Conservation (phyloP, 2,888 invertebrate species). For the Eristalis arbustorum region DNA sequence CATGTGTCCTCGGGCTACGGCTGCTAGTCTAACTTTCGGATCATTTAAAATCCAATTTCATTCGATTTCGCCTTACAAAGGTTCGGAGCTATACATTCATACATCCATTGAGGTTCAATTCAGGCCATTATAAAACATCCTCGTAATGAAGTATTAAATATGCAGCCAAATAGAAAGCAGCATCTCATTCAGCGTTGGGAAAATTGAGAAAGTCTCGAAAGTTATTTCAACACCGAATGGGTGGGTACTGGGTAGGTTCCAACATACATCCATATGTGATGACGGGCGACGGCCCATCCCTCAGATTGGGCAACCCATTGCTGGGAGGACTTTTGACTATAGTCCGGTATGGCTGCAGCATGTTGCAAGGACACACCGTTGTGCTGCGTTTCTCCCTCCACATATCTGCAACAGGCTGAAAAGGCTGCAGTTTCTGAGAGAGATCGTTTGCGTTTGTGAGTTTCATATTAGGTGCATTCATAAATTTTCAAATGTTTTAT, state of each 20-base stretch:
- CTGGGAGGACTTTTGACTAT: neutral
- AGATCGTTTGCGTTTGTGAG: constrained; percentile 2
- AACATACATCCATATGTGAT: constrained; percentile 10
- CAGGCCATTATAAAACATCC: constrained; percentile 69
- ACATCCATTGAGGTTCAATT: constrained; percentile 30
- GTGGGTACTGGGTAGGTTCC: constrained; percentile 18
- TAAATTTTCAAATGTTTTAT: constrained; percentile 59
- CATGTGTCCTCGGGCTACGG: neutral
- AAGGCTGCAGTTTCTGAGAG: constrained; percentile 15
- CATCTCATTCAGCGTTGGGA: constrained; percentile 49
- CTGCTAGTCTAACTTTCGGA: constrained; percentile 11
- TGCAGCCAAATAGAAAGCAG: constrained; percentile 68
- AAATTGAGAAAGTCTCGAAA: constrained; percentile 65
- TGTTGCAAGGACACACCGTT: constrained; percentile 51
- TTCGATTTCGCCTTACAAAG: constrained; percentile 51
- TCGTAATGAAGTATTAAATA: constrained; percentile 72
- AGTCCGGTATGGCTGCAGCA: constrained; percentile 11
- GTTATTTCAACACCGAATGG: constrained; percentile 61
- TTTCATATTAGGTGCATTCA: constrained; percentile 61
- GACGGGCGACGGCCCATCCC: constrained; percentile 34
- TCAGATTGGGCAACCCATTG: neutral
- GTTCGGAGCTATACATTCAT: neutral
- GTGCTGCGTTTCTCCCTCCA: constrained; percentile 13
- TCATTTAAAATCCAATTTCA: constrained; percentile 68
- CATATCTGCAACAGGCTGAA: constrained; percentile 19